Evolutionary conservation across 2,797 vertebrate genomes (phyloP), one percentile per base, ranked within the genome.

Genomic region (Cossypha heuglini): DNA sequence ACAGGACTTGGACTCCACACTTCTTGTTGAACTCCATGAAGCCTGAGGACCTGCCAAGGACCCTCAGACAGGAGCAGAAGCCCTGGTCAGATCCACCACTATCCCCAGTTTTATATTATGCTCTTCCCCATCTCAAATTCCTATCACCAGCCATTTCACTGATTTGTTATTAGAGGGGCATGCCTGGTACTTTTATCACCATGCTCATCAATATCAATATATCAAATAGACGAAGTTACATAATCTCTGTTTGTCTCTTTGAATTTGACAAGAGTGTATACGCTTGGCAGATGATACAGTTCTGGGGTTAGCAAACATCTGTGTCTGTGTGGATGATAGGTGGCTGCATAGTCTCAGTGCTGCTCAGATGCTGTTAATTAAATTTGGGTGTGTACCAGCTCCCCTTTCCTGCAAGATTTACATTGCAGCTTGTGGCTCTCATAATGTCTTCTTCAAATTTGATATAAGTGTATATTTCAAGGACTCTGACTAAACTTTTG

Each of bases 341-440:
- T 76, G 51, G 10, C 58, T 83, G 51, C 21, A 66, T 43, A 86
- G 15, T 90, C 67, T 80, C 61, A 94, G 75, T 43, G 61, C 57
- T 94, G n/a, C 69, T 91, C 80, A 74, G 74, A 85, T 86, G 84
- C 71, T 96, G 59, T 93, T 96, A 94, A 57, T 74, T 72, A 91
- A 78, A 33, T 71, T 91, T 94, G 66, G 33, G 71, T 92, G 57
- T 74, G 22, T 71, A 92, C 76, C 24, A 91, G 37, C 22, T 86
- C 25, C n/a, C 12, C n/a, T 79, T 96, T 93, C 57, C 78, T 77
- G 16, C 49, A 90, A 79, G 61, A 94, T 88, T 97, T 95, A 14
- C 63, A 67, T 63, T 88, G 55, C 71, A 93, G 21, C 20, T 73
- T 57, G 31, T 67, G 31, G 12, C 8, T 86, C 22, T 80, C 54